Percentiles rank a stretch among this genome's conserved stretches.
phyloP scores from a whole-genome alignment of 2,888 invertebrate genomes.

The Noctua pronuba region DNA sequence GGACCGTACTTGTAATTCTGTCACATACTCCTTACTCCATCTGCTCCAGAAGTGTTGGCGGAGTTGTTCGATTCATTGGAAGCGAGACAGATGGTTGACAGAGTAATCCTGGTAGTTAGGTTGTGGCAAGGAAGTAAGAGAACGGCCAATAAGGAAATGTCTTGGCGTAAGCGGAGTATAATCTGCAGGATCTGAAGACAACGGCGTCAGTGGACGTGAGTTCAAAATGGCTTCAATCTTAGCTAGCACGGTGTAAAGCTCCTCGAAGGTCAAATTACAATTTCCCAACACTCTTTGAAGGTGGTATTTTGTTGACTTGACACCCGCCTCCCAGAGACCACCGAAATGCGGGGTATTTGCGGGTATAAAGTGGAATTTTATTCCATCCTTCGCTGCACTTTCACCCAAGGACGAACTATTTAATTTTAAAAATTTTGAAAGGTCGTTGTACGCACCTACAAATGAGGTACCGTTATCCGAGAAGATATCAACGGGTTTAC shows the following conservation, averaged over 20 bases:
- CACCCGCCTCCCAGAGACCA: too few species aligned
- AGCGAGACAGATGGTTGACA: background rate
- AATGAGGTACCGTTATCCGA: too few species aligned
- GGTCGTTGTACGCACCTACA: too few species aligned
- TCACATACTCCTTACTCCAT: slow-evolving; percentile 3
- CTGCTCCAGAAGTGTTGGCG: slow-evolving; percentile 9
- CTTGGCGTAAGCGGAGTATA: background rate
- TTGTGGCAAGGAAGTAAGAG: slow-evolving; percentile 1
- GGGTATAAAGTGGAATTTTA: too few species aligned
- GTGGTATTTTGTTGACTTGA: too few species aligned
- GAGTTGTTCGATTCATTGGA: background rate
- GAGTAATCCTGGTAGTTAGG: background rate
- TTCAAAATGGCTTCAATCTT: slow-evolving; percentile 11
- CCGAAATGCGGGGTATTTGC: too few species aligned
- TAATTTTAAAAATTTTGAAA: too few species aligned
- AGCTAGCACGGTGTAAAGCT: slow-evolving; percentile 5
- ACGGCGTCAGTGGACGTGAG: slow-evolving; percentile 5
- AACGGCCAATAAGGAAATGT: background rate
- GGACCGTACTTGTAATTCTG: background rate
- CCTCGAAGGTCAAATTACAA: background rate
- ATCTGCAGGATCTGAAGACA: slow-evolving; percentile 1
- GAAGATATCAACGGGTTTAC: too few species aligned
- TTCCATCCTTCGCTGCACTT: too few species aligned
- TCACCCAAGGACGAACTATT: too few species aligned
- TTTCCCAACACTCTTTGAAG: background rate